Conservation (phyloP, 2,113 vertebrate species). For the Fulmarus glacialis region DNA sequence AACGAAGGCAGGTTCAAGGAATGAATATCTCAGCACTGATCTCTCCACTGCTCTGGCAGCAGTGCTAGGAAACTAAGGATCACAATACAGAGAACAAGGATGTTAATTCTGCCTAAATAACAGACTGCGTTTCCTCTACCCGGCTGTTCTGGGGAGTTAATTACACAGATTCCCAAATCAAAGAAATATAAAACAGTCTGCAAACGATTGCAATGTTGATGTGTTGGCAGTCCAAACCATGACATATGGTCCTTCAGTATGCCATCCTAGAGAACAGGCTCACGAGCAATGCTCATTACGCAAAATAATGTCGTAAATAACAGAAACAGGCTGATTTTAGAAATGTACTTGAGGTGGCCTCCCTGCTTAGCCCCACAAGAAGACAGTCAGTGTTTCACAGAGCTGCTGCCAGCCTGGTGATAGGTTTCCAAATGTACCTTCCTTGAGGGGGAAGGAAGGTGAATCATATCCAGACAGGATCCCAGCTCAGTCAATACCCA, state of each 20-base stretch:
- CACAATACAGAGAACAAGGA: slow-evolving; percentile 50
- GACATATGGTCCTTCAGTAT: slow-evolving; percentile 68
- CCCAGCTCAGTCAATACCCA: not conserved
- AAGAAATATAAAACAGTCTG: slow-evolving; percentile 65
- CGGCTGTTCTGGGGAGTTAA: slow-evolving; percentile 59
- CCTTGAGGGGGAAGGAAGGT: slow-evolving; percentile 47
- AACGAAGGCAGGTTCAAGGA: not conserved
- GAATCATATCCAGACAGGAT: slow-evolving; percentile 36
- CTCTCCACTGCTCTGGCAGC: not conserved
- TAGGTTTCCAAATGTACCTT: not conserved
- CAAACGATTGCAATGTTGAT: slow-evolving; percentile 60
- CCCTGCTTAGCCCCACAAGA: not conserved
- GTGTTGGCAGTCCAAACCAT: slow-evolving; percentile 60
- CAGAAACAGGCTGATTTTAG: slow-evolving; percentile 31
- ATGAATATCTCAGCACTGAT: not conserved
- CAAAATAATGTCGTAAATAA: slow-evolving; percentile 42
- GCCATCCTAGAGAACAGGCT: slow-evolving; percentile 39
- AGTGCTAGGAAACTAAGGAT: slow-evolving; percentile 1
- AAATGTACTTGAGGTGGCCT: not conserved
- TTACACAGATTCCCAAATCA: slow-evolving; percentile 53
- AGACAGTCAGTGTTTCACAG: not conserved
- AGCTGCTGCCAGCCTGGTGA: not conserved
- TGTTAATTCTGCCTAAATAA: slow-evolving; percentile 67
- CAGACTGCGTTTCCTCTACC: slow-evolving; percentile 45
- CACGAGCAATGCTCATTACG: not conserved